Evolutionary conservation across 2,113 vertebrate species (phyloP).

Genomic region (Ondatra zibethicus): DNA sequence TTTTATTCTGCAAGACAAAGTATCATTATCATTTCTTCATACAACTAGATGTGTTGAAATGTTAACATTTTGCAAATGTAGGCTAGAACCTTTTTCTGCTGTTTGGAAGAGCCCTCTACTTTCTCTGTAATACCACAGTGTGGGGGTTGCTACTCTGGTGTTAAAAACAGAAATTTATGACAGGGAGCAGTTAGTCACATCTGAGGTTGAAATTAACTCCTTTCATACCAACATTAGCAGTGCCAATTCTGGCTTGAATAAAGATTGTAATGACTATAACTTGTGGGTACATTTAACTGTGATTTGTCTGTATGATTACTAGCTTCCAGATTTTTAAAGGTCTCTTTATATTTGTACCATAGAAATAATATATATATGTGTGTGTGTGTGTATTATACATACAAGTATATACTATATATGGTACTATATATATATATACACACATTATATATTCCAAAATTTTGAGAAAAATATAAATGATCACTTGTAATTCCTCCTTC

Average conservation of each 20-base stretch:
- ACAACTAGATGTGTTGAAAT: slow-evolving; percentile 17
- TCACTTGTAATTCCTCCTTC: not conserved
- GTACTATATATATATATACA: not conserved
- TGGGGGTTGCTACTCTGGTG: not conserved
- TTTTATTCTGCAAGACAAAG: slow-evolving; percentile 10
- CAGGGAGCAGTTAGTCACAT: not conserved
- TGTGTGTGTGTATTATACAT: not conserved
- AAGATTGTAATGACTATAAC: not conserved
- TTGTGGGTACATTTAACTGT: not conserved
- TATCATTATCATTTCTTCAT: not conserved
- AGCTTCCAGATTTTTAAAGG: not conserved
- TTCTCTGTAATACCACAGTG: not conserved
- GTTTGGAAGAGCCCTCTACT: not conserved
- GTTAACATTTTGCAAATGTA: not conserved
- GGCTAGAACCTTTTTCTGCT: not conserved
- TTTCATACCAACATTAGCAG: not conserved
- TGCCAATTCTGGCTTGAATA: not conserved
- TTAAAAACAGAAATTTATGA: slow-evolving; percentile 21
- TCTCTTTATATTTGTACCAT: not conserved
- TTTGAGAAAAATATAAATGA: not conserved
- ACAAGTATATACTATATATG: not conserved
- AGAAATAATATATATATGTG: not conserved
- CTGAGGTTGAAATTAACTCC: not conserved
- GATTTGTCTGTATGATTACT: not conserved
- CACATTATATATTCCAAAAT: not conserved